Conservation (phyloP, 2,113 vertebrate species). For the Charina bottae region DNA sequence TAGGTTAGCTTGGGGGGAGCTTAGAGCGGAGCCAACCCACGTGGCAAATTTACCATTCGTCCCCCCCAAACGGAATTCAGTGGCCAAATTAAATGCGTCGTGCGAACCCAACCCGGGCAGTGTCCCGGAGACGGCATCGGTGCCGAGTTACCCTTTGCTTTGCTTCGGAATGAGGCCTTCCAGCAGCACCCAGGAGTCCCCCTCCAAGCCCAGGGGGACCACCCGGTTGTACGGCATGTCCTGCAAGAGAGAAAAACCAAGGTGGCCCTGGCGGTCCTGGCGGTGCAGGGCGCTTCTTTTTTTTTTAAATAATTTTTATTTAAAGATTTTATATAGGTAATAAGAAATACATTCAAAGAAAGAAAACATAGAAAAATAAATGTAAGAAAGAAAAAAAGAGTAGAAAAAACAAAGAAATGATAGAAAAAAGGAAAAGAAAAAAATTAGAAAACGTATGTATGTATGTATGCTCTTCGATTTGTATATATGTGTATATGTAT, state of each 20-base stretch:
- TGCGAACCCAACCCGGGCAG: not conserved
- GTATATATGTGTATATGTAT: too few species aligned
- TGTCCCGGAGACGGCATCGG: not conserved
- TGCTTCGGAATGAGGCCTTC: slow-evolving; percentile 67
- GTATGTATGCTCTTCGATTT: too few species aligned
- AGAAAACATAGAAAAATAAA: too few species aligned
- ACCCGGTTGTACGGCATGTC: slow-evolving; percentile 75
- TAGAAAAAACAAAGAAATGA: too few species aligned
- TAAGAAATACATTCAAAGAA: too few species aligned
- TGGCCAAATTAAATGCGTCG: not conserved
- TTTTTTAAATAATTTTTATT: too few species aligned
- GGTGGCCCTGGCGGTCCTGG: fast-evolving
- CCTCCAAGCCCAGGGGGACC: slow-evolving; percentile 77
- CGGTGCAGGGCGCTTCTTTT: too few species aligned
- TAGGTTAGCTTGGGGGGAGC: not conserved
- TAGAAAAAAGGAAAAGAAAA: too few species aligned
- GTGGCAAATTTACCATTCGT: not conserved
- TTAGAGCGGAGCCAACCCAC: not conserved
- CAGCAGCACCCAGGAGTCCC: slow-evolving; percentile 77
- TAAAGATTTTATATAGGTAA: too few species aligned
- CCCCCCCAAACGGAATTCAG: not conserved
- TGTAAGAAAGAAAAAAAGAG: too few species aligned
- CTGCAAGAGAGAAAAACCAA: slow-evolving; percentile 57
- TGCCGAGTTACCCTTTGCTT: slow-evolving; percentile 8
- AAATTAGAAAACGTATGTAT: too few species aligned